These are phyloP conservation scores for Sthenelais limicola DNA, from an alignment of 2,888 invertebrate genomes.

Conservation along the genomic window DNA sequence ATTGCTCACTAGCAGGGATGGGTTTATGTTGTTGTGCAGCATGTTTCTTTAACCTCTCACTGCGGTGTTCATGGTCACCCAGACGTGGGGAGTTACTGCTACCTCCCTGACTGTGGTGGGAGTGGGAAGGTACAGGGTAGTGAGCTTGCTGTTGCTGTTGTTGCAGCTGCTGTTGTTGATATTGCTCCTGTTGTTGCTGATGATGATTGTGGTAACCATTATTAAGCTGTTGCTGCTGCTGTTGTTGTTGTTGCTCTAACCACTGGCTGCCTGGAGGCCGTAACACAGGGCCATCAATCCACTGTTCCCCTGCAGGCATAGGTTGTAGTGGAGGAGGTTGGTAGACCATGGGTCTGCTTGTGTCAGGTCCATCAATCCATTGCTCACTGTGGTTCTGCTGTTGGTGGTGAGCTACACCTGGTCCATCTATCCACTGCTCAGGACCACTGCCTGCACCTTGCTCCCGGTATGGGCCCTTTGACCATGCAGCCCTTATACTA, in stretches of 20 bases:
- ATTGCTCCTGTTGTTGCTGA: neutral
- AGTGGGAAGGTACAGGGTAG: slow-evolving; percentile 1
- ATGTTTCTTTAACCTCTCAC: slow-evolving; percentile 74
- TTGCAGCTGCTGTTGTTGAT: slow-evolving; percentile 44
- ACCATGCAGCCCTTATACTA: slow-evolving; percentile 26
- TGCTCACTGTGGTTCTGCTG: slow-evolving; percentile 38
- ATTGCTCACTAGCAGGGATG: slow-evolving; percentile 74
- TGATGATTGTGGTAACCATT: slow-evolving; percentile 3
- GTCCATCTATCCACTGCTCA: slow-evolving; percentile 98
- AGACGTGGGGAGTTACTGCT: neutral
- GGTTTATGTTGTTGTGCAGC: slow-evolving; percentile 75
- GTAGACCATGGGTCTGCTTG: slow-evolving; percentile 5
- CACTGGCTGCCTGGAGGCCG: neutral
- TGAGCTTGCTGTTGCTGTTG: slow-evolving; percentile 46
- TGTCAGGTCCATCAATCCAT: slow-evolving; percentile 47
- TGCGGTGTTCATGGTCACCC: neutral
- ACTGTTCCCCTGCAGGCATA: slow-evolving; percentile 43
- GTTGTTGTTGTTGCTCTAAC: slow-evolving; percentile 3
- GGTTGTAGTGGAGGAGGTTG: slow-evolving; percentile 19
- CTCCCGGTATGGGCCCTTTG: slow-evolving; percentile 30
- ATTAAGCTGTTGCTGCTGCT: neutral
- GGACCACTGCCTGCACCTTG: slow-evolving; percentile 1
- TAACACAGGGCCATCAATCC: slow-evolving; percentile 46
- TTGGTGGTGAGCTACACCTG: slow-evolving; percentile 77
- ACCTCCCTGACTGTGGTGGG: slow-evolving; percentile 87